Evolutionary conservation across 2,797 vertebrate species (phyloP).

Genomic region (Phalanger gymnotis): DNA sequence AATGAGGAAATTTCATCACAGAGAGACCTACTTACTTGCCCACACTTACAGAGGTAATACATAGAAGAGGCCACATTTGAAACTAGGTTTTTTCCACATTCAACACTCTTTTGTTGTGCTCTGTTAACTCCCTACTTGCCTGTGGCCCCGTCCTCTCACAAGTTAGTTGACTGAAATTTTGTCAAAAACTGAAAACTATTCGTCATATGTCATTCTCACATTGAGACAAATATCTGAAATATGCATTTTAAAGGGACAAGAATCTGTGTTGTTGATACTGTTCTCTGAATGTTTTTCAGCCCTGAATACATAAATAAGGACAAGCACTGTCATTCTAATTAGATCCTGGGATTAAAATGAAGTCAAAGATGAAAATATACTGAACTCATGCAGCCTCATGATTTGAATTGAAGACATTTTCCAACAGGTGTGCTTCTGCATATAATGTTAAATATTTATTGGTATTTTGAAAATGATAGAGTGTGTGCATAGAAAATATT

Average conservation of each 20-base stretch:
- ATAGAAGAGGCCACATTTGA: neutral
- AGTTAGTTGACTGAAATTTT: neutral
- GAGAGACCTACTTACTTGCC: neutral
- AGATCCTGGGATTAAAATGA: slow-evolving; percentile 33
- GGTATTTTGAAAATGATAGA: slow-evolving; percentile 37
- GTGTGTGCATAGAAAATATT: neutral
- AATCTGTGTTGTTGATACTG: slow-evolving; percentile 1
- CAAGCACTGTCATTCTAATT: neutral
- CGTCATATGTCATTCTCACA: slow-evolving; percentile 41
- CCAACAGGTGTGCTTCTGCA: slow-evolving; percentile 25
- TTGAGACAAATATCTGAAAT: neutral
- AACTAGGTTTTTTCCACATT: neutral
- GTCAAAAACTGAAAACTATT: slow-evolving; percentile 24
- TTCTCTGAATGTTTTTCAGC: slow-evolving; percentile 4
- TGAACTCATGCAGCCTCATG: slow-evolving; percentile 28
- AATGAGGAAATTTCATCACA: neutral
- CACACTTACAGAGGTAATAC: neutral
- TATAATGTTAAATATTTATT: slow-evolving; percentile 24
- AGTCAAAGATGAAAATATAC: slow-evolving; percentile 20
- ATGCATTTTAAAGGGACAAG: neutral
- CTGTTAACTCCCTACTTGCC: neutral
- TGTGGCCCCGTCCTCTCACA: neutral
- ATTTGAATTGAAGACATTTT: slow-evolving; percentile 41
- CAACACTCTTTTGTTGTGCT: neutral
- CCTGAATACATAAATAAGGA: slow-evolving; percentile 24